These are phyloP conservation scores for Sinopyrophorus schimmeli DNA, from an alignment of 2,888 invertebrate species.

Conservation along the genomic window DNA sequence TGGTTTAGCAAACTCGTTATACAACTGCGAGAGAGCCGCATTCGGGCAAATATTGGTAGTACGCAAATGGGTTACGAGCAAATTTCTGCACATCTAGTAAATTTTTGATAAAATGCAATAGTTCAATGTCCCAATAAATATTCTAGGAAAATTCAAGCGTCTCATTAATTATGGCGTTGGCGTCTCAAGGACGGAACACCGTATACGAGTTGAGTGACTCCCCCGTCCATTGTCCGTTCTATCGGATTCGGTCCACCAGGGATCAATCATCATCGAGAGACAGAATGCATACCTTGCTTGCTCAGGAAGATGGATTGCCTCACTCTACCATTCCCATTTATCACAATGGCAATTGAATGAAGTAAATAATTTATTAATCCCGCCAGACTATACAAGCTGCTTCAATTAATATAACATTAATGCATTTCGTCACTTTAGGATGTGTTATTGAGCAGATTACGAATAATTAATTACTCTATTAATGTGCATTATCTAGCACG, in stretches of 20 bases:
- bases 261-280: slow-evolving; percentile 35
- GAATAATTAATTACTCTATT: slow-evolving; percentile 24
- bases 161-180: slow-evolving; percentile 55
- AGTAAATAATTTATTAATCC: slow-evolving; percentile 27
- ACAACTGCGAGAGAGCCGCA: no score
- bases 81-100: no score
- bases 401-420: slow-evolving; percentile 26
- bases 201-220: slow-evolving; percentile 46
- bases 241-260: slow-evolving; percentile 29
- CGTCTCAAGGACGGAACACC: slow-evolving; percentile 54
- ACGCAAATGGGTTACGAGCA: no score
- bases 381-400: slow-evolving; percentile 14
- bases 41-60: no score
- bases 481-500: slow-evolving; percentile 19
- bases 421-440: slow-evolving; percentile 23
- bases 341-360: slow-evolving; percentile 33
- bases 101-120: slow-evolving; percentile 39
- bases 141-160: slow-evolving; percentile 29
- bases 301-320: slow-evolving; percentile 33
- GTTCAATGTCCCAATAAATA: slow-evolving; percentile 38
- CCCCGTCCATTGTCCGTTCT: slow-evolving; percentile 42
- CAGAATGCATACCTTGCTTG: slow-evolving; percentile 27
- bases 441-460: slow-evolving; percentile 21
- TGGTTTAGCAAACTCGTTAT: no score
- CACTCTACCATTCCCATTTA: slow-evolving; percentile 28